Percentiles rank a stretch among this genome's conserved stretches.
These are phyloP conservation scores for Xyrichtys novacula DNA, from an alignment of 2,797 vertebrate species.

Conservation along the genomic window DNA sequence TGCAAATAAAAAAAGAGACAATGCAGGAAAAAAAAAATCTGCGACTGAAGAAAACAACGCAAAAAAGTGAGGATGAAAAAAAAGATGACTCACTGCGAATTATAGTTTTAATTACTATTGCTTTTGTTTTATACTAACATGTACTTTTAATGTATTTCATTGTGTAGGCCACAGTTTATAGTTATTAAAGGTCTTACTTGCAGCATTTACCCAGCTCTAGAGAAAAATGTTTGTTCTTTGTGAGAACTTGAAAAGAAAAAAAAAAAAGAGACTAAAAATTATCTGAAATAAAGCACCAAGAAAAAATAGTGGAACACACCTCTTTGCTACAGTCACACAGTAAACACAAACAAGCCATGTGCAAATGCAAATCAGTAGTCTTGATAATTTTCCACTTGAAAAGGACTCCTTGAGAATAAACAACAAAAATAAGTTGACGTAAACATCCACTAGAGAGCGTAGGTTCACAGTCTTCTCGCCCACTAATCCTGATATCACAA, in stretches of 20 bases:
- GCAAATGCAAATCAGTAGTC: background rate
- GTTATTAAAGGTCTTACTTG: too few species aligned
- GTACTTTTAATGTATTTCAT: too few species aligned
- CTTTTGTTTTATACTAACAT: too few species aligned
- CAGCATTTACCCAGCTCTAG: background rate
- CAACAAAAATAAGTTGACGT: background rate
- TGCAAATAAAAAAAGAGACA: too few species aligned
- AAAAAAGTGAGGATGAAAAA: too few species aligned
- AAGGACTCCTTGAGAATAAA: constrained; percentile 2
- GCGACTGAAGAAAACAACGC: too few species aligned
- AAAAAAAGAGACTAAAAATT: background rate
- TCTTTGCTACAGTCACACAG: background rate
- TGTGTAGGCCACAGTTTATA: too few species aligned
- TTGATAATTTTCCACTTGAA: constrained; percentile 9
- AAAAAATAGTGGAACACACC: background rate
- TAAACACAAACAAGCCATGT: background rate
- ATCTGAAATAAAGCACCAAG: background rate
- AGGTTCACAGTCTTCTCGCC: constrained; percentile 3
- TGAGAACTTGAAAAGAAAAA: background rate
- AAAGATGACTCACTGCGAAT: too few species aligned
- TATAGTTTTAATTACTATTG: too few species aligned
- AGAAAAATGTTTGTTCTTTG: background rate
- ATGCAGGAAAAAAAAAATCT: too few species aligned
- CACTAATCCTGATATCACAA: constrained; percentile 16
- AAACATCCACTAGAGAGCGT: constrained; percentile 31